Percentiles rank a stretch among this genome's conserved stretches.
phyloP scores from a whole-genome alignment of 2,797 vertebrate species.

The Syngnathus acus region DNA sequence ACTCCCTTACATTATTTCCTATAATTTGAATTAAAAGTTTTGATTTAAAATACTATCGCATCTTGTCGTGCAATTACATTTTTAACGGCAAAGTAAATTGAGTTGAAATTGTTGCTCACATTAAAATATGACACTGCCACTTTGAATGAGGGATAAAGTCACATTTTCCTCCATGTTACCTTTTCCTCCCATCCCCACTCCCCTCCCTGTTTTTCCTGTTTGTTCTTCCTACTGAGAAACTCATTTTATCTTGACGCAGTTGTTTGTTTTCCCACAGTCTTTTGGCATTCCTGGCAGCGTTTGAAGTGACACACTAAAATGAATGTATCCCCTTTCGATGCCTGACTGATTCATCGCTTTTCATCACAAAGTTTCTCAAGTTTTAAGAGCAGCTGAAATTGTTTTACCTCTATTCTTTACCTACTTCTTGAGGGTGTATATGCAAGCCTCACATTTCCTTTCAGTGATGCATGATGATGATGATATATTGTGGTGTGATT shows the following conservation, averaged over 20 bases:
- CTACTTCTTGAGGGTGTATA: background rate
- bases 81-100: conserved; percentile 59
- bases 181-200: background rate
- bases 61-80: conserved; percentile 46
- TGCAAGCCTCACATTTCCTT: conserved; percentile 10
- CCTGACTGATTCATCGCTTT: conserved; percentile 27
- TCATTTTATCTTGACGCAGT: conserved; percentile 23
- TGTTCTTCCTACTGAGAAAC: conserved; percentile 28
- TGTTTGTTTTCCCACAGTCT: conserved; percentile 32
- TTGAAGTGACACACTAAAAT: conserved; percentile 26
- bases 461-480: conserved; percentile 28
- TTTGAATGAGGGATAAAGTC: conserved; percentile 43
- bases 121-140: conserved; percentile 28
- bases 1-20: conserved; percentile 20
- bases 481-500: conserved; percentile 18
- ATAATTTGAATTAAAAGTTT: conserved; percentile 44
- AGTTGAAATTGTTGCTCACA: conserved; percentile 45
- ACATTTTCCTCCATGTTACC: conserved; percentile 12
- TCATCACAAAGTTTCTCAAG: conserved; percentile 20
- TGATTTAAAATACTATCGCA: conserved; percentile 51
- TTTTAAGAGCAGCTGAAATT: conserved; percentile 25
- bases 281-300: conserved; percentile 32
- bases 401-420: conserved; percentile 21
- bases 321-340: conserved; percentile 16
- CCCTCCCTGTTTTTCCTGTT: conserved; percentile 14